phyloP scores from a whole-genome alignment of 1,140 invertebrate species.

The Zaprionus inermis region DNA sequence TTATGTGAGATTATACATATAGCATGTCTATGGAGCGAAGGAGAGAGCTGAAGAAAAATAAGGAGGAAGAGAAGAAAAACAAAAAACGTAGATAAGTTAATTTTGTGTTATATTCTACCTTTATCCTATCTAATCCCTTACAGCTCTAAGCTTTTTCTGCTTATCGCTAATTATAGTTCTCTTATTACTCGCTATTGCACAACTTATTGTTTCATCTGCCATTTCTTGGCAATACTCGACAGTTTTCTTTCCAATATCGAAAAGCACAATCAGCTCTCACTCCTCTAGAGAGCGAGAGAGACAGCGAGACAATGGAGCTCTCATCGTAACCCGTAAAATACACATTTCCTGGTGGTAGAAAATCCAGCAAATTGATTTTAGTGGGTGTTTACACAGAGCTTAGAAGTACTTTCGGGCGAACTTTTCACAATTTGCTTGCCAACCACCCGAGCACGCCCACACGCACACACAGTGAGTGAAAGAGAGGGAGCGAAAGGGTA shows the following conservation, averaged over 20 bases:
- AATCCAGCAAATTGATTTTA: slow-evolving; percentile 84
- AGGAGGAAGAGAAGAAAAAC: not conserved
- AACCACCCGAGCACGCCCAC: slow-evolving; percentile 40
- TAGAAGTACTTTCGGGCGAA: slow-evolving; percentile 76
- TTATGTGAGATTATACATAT: slow-evolving; percentile 66
- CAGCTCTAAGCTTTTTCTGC: not conserved
- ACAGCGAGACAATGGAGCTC: not conserved
- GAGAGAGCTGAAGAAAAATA: not conserved
- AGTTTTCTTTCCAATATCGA: slow-evolving; percentile 32
- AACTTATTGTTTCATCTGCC: slow-evolving; percentile 31
- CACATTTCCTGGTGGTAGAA: slow-evolving; percentile 82
- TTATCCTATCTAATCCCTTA: not conserved
- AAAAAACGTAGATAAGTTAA: not conserved
- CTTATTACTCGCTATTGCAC: slow-evolving; percentile 6
- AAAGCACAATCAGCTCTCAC: slow-evolving; percentile 42
- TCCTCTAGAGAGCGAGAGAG: not conserved
- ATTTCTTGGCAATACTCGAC: slow-evolving; percentile 36
- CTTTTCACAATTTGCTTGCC: slow-evolving; percentile 77
- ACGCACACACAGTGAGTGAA: slow-evolving; percentile 16
- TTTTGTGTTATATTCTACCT: not conserved
- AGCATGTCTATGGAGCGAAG: slow-evolving; percentile 24
- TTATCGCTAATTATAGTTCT: slow-evolving; percentile 5
- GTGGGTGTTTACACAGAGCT: slow-evolving; percentile 83
- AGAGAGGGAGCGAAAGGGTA: slow-evolving; percentile 13
- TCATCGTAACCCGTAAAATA: slow-evolving; percentile 77